phyloP scores from a whole-genome alignment of 2,113 vertebrate species.

The Meles meles region DNA sequence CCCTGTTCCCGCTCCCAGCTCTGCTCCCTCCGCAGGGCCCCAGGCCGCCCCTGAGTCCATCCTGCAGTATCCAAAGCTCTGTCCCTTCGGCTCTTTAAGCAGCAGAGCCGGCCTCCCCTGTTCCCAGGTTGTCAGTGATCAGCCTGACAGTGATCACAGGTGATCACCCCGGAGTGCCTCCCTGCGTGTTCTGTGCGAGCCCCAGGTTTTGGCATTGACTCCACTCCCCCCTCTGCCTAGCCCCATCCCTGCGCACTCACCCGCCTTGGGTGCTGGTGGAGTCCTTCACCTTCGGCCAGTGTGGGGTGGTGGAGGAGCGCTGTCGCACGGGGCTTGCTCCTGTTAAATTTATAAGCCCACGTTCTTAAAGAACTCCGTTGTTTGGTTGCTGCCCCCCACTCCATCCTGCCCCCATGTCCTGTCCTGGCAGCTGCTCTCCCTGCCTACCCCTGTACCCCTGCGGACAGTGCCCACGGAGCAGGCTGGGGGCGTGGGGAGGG shows the following conservation, averaged over 20 bases:
- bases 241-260: not conserved
- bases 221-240: no score
- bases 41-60: not conserved
- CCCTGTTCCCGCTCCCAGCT: fast-evolving
- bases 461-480: not conserved
- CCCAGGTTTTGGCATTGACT: not conserved
- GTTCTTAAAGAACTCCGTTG: not conserved
- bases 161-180: no score
- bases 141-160: no score
- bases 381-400: not conserved
- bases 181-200: not conserved
- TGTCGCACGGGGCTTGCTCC: not conserved
- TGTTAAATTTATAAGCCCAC: not conserved
- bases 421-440: not conserved
- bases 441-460: not conserved
- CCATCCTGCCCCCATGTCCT: not conserved
- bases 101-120: no score
- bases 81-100: not conserved
- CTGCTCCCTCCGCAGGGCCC: not conserved
- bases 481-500: not conserved
- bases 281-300: not conserved
- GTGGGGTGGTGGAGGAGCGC: not conserved
- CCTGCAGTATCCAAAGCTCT: fast-evolving
- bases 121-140: not conserved
- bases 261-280: not conserved